Conservation (phyloP, 2,113 vertebrate genomes). For the Chitala chitala region DNA sequence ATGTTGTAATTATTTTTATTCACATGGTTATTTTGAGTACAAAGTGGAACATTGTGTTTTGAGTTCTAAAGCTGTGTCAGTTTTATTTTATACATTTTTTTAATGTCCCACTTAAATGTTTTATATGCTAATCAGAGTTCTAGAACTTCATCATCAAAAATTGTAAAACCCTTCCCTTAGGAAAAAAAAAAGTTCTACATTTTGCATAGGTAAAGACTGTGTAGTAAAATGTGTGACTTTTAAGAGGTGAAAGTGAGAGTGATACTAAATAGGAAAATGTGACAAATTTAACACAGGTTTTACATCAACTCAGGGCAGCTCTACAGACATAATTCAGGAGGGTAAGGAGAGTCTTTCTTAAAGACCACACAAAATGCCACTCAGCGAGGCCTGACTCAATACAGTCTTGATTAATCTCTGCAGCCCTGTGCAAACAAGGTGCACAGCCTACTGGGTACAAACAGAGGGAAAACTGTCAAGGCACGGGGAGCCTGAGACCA, state of each 20-base stretch:
- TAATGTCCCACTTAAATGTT: background rate
- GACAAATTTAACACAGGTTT: background rate
- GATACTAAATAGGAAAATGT: background rate
- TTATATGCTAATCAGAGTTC: too few species aligned
- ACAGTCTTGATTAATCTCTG: slow-evolving; percentile 23
- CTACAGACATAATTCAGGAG: background rate
- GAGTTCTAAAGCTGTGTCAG: slow-evolving; percentile 9
- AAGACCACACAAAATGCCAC: slow-evolving; percentile 29
- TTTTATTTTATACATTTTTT: slow-evolving; percentile 8
- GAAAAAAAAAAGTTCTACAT: background rate
- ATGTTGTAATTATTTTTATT: slow-evolving; percentile 1
- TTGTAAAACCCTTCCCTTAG: too few species aligned
- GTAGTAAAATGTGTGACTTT: background rate
- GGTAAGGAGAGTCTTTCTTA: slow-evolving; percentile 9
- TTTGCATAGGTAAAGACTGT: background rate
- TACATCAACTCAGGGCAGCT: background rate
- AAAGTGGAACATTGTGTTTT: slow-evolving; percentile 12
- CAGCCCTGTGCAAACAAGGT: slow-evolving; percentile 20
- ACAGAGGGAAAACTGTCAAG: slow-evolving; percentile 18
- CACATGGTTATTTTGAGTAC: background rate
- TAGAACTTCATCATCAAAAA: too few species aligned
- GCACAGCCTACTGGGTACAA: slow-evolving; percentile 2
- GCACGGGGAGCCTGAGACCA: background rate
- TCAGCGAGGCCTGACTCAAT: slow-evolving; percentile 20
- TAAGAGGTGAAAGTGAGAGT: background rate